Evolutionary conservation across 2,797 vertebrate species (phyloP).

Genomic region (Alcedo atthis): DNA sequence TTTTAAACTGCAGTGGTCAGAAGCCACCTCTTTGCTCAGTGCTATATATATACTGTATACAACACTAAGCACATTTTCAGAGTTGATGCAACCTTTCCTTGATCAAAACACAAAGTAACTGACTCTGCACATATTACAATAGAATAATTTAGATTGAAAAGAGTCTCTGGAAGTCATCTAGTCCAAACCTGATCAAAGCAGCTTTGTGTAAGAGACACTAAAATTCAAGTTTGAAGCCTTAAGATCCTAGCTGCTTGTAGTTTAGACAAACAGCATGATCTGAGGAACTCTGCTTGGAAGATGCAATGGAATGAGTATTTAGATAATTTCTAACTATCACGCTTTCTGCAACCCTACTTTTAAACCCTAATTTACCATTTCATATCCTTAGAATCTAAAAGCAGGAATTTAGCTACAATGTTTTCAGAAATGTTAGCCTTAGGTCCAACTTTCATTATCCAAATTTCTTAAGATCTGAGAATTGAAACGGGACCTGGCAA

Average conservation of each 20-base stretch:
- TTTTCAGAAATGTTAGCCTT: background rate
- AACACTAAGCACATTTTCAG: background rate
- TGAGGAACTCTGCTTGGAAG: background rate
- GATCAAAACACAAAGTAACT: background rate
- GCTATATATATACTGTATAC: background rate
- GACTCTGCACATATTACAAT: rapidly evolving
- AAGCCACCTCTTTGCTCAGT: background rate
- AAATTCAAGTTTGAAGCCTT: background rate
- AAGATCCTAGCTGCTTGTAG: background rate
- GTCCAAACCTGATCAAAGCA: background rate
- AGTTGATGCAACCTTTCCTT: background rate
- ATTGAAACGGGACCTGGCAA: background rate
- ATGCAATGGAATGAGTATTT: background rate
- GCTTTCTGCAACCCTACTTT: no score
- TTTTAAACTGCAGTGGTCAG: background rate
- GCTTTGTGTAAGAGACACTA: background rate
- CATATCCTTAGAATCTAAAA: background rate
- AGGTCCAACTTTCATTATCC: background rate
- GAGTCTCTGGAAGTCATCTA: background rate
- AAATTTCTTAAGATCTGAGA: background rate
- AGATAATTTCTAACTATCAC: background rate
- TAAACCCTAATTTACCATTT: background rate
- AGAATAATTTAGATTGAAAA: background rate
- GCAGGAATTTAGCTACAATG: background rate
- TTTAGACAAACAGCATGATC: background rate